A percentile compares a stretch with the other conserved stretches of the same genome.
These are phyloP conservation scores for Odontamblyopus rebecca DNA, from an alignment of 2,797 vertebrate genomes.

Conservation along the genomic window DNA sequence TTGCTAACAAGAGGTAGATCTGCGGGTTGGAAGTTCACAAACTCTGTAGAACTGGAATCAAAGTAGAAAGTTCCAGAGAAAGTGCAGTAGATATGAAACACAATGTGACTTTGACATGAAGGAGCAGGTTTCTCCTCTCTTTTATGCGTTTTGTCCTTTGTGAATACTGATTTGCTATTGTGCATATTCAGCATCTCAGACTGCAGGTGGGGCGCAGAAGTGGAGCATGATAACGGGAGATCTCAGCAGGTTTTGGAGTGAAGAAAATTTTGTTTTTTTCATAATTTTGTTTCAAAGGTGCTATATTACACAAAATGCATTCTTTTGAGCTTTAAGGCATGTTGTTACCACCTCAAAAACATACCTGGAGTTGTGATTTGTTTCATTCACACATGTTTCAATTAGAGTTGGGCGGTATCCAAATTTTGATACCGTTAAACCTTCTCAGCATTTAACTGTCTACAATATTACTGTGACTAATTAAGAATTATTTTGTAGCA, in stretches of 20 bases:
- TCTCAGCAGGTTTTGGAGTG: background rate
- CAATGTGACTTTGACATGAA: conserved; percentile 11
- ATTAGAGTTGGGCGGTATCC: no score
- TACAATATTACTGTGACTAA: no score
- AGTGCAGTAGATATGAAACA: background rate
- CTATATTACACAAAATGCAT: no score
- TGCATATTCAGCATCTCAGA: background rate
- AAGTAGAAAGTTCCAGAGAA: background rate
- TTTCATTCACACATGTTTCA: no score
- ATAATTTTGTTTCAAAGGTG: no score
- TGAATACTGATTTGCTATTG: background rate
- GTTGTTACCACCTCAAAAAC: no score
- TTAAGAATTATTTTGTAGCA: no score
- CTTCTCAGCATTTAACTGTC: no score
- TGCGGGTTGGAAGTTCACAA: background rate
- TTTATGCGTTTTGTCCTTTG: background rate
- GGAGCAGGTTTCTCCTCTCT: background rate
- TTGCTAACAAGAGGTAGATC: background rate
- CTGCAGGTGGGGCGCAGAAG: background rate
- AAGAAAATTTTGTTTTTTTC: background rate
- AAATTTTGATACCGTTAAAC: no score
- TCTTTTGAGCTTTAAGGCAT: no score
- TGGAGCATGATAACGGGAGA: background rate
- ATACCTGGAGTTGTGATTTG: no score
- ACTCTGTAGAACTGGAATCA: background rate